phyloP scores from a whole-genome alignment of 2,113 vertebrate species.

The Peromyscus maniculatus region DNA sequence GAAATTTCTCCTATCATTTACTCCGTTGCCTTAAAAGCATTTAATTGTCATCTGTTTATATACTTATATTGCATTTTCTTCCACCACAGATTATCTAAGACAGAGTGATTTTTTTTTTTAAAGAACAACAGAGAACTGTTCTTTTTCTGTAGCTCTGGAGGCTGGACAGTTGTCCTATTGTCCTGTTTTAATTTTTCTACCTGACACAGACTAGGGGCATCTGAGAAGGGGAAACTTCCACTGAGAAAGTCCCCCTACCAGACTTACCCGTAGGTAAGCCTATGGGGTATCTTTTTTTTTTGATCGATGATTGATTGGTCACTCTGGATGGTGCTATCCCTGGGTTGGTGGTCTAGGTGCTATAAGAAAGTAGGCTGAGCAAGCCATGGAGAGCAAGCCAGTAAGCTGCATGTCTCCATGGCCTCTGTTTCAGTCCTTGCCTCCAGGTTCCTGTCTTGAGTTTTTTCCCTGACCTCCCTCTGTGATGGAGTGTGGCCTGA shows the following conservation, averaged over 20 bases:
- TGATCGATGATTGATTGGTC: neutral
- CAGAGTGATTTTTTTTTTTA: neutral
- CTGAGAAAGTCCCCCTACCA: neutral
- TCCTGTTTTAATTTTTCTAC: neutral
- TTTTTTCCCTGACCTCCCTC: neutral
- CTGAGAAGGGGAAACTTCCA: neutral
- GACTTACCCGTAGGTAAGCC: neutral
- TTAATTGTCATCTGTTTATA: neutral
- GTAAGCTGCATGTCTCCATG: neutral
- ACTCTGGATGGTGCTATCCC: neutral
- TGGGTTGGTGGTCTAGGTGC: neutral
- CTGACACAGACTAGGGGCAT: neutral
- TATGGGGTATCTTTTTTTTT: neutral
- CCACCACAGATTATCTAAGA: neutral
- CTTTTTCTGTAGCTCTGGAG: neutral
- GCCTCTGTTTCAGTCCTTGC: neutral
- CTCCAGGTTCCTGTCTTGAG: neutral
- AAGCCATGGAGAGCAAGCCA: neutral
- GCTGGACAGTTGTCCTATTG: neutral
- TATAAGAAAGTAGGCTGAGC: neutral
- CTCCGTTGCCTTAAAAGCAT: neutral
- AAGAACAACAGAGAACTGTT: neutral
- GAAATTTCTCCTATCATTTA: constrained; percentile 26
- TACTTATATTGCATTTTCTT: neutral
- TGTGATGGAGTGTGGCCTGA: neutral